Base-by-base conservation (phyloP, 1,140 invertebrate species). In the Ceratina japonica region DNA sequence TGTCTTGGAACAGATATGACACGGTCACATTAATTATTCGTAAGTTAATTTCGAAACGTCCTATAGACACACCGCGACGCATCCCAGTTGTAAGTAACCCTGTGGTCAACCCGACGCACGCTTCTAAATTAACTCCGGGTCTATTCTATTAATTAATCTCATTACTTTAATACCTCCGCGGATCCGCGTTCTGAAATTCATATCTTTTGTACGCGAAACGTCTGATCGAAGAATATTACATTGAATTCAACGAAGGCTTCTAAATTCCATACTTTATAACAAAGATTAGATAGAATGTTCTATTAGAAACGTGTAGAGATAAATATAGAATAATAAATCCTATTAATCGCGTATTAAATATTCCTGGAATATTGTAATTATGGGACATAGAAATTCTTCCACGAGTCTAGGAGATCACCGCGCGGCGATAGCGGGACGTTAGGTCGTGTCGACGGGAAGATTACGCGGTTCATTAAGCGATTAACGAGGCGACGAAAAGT, bases 71-170 rank as follows among this genome's bases (percentile, higher is more conserved):
- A 56, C 15, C n/a, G 71, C 22, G 27, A 75, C 56, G 68, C 51
- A 75, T 77, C 65, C 65, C 75, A 82, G 65, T 83, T 76, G 79
- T 76, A 80, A 86, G 83, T 87, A 88, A 86, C 74, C 79, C 66
- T 62, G 83, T 69, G 87, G 83, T 87, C 71, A 62, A 73, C 61
- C 75, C 65, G 37, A 74, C 74, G 70, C 70, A 85, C 79, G 83
- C 70, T 80, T 88, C 80, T 69, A 83, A 86, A 88, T 88, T 88
- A 89, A 86, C 86, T 86, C 81, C 70, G 24, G 54, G 72, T 86
- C 76, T 83, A 82, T 87, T 88, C 84, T 85, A 86, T 89, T 89
- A 89, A 89, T 89, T 87, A 88, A 89, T 88, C 86, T 89, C 83
- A 86, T 87, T 87, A 89, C 64, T 80, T 86, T 86, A 79, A 87